Conservation (phyloP, 2,797 vertebrate species). For the Poeciliopsis turneri region DNA sequence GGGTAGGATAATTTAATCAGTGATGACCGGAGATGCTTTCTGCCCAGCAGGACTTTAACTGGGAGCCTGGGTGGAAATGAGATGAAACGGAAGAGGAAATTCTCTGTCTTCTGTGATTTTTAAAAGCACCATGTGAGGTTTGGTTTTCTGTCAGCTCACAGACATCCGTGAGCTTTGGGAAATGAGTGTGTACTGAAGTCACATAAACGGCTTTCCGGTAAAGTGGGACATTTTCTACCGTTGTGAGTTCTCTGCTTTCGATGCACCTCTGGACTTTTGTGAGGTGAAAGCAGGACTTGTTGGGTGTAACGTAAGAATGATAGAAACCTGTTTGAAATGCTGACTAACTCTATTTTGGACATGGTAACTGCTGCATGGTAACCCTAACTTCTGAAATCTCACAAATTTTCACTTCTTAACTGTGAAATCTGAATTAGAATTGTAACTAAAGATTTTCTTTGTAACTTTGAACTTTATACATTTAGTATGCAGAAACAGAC, state of each 20-base stretch:
- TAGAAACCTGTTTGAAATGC: conserved; percentile 23
- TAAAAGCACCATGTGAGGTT: conserved; percentile 48
- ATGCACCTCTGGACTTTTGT: conserved; percentile 15
- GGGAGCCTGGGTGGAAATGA: conserved; percentile 16
- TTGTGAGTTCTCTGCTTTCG: conserved; percentile 16
- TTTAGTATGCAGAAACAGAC: neutral
- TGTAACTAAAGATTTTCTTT: neutral
- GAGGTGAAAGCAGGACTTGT: conserved; percentile 6
- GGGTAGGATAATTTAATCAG: conserved; percentile 41
- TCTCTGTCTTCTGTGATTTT: conserved; percentile 49
- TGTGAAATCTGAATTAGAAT: neutral
- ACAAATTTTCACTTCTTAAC: neutral
- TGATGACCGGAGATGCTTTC: neutral
- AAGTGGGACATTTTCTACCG: neutral
- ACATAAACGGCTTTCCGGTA: conserved; percentile 1
- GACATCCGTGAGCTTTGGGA: conserved; percentile 43
- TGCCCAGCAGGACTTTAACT: conserved; percentile 3
- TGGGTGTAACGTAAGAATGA: conserved; percentile 19
- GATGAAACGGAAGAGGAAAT: conserved; percentile 52
- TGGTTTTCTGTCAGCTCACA: conserved; percentile 46
- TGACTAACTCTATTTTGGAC: neutral
- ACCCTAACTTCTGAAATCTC: conserved; percentile 5
- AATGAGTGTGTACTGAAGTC: conserved; percentile 19
- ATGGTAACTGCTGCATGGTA: neutral
- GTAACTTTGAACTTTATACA: neutral